Evolutionary conservation across 1,140 invertebrate genomes (phyloP).

Genomic region (Delia radicum): DNA sequence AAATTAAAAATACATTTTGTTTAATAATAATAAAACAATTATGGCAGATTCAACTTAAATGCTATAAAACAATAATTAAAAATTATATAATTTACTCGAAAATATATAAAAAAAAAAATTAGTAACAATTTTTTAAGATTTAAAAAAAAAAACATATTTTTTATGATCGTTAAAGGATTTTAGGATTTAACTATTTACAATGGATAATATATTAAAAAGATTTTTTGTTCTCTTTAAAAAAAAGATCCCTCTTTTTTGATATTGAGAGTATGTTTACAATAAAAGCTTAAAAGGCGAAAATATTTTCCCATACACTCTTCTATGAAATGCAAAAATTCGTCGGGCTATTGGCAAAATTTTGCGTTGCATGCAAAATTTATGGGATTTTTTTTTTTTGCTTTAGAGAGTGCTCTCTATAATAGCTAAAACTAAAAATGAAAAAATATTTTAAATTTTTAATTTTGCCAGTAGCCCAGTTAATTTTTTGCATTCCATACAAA

Average conservation of each 20-base stretch:
- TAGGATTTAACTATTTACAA: constrained; percentile 4
- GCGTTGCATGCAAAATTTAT: too few relatives aligned
- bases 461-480: too few relatives aligned
- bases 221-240: neutral
- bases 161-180: neutral
- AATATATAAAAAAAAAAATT: constrained; percentile 18
- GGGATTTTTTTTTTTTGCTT: too few relatives aligned
- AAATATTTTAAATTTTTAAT: too few relatives aligned
- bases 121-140: constrained; percentile 3
- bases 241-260: neutral
- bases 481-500: too few relatives aligned
- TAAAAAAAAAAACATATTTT: neutral
- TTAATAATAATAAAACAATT: constrained; percentile 27
- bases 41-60: constrained; percentile 36
- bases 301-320: too few relatives aligned
- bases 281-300: too few relatives aligned
- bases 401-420: too few relatives aligned
- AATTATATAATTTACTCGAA: constrained; percentile 22
- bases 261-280: too few relatives aligned
- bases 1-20: constrained; percentile 9
- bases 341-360: too few relatives aligned
- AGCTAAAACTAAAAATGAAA: too few relatives aligned
- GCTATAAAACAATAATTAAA: constrained; percentile 30
- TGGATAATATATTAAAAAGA: neutral
- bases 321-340: too few relatives aligned